These are phyloP conservation scores for Malacoctenus gilli DNA, from an alignment of 2,797 vertebrate genomes.

Conservation along the genomic window DNA sequence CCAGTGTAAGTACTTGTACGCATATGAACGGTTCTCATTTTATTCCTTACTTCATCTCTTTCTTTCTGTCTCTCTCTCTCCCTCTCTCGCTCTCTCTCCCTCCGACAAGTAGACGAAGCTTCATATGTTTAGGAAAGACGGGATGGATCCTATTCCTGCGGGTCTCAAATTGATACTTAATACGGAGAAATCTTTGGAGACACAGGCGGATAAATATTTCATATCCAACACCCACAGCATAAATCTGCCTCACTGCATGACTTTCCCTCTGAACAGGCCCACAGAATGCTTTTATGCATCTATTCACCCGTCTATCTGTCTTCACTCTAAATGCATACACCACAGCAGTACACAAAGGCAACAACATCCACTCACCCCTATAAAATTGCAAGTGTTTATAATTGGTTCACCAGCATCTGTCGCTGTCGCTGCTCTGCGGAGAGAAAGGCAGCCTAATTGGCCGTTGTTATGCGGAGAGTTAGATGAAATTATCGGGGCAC, in stretches of 20 bases:
- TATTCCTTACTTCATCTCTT: not conserved
- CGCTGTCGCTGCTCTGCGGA: slow-evolving; percentile 14
- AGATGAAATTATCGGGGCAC: slow-evolving; percentile 20
- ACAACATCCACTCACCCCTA: slow-evolving; percentile 1
- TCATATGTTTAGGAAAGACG: no score
- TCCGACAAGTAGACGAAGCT: not conserved
- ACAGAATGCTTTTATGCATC: slow-evolving; percentile 3
- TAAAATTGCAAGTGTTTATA: slow-evolving; percentile 31
- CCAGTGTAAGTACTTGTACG: no score
- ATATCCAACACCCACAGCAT: slow-evolving; percentile 39
- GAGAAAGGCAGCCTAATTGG: slow-evolving; percentile 30
- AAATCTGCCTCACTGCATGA: slow-evolving; percentile 31
- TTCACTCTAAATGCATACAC: no score
- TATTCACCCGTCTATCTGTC: slow-evolving; percentile 2
- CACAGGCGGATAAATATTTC: slow-evolving; percentile 60
- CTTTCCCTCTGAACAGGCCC: slow-evolving; percentile 29
- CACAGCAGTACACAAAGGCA: no score
- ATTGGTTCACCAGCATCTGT: slow-evolving; percentile 45
- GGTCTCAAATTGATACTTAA: slow-evolving; percentile 53
- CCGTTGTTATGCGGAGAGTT: slow-evolving; percentile 35
- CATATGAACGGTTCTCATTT: no score
- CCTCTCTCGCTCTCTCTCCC: slow-evolving; percentile 8
- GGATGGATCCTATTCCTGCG: slow-evolving; percentile 23
- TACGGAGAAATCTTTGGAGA: slow-evolving; percentile 51
- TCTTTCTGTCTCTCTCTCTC: no score